Conservation (phyloP, 2,113 vertebrate species). For the Capra hircus region DNA sequence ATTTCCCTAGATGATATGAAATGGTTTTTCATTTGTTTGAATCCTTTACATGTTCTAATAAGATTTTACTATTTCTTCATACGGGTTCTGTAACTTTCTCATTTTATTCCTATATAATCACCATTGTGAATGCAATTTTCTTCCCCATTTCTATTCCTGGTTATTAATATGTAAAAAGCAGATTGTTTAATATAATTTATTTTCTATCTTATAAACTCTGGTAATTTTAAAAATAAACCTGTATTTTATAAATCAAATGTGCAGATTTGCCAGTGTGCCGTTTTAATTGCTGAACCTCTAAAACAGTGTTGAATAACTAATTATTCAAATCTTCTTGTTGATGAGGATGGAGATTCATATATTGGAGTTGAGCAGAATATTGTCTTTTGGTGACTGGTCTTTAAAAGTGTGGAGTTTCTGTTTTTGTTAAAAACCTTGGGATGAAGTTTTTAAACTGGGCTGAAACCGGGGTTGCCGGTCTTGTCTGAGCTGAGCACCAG, state of each 20-base stretch:
- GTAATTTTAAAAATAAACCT: not conserved
- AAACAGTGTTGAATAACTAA: not conserved
- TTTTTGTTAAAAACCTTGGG: not conserved
- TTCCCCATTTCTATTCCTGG: not conserved
- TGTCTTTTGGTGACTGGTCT: not conserved
- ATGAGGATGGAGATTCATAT: not conserved
- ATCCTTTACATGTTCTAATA: not conserved
- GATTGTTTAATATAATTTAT: not conserved
- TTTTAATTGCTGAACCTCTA: not conserved
- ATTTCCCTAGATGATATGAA: not conserved
- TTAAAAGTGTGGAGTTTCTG: not conserved
- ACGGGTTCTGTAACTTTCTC: not conserved
- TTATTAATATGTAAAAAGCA: conserved; percentile 14
- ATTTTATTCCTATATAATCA: not conserved
- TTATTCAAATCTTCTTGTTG: not conserved
- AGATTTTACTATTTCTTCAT: conserved; percentile 12
- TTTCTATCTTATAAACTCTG: not conserved
- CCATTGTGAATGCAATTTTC: not conserved
- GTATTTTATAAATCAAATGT: not conserved
- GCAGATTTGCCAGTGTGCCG: not conserved
- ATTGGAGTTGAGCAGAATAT: not conserved
- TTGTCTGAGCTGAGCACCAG: not conserved
- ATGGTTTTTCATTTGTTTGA: conserved; percentile 20
- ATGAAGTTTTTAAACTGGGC: not conserved
- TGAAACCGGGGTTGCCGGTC: not conserved